phyloP scores from a whole-genome alignment of 2,797 vertebrate species.

The Hirundo rustica region DNA sequence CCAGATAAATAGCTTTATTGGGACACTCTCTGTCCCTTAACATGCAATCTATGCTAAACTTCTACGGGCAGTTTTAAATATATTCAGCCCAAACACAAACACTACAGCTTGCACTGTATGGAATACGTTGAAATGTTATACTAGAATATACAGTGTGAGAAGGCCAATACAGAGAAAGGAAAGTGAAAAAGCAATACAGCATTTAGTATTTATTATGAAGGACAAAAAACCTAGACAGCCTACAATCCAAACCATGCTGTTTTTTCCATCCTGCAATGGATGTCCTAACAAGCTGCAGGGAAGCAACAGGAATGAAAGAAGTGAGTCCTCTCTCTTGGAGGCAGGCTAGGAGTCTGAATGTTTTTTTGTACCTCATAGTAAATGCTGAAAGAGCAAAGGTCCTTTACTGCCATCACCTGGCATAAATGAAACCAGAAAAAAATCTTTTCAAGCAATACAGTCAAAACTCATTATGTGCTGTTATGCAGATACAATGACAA shows the following conservation, averaged over 20 bases:
- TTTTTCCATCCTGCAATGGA: not conserved
- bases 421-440: slow-evolving; percentile 45
- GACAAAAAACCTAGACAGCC: not conserved
- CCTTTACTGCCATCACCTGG: slow-evolving; percentile 77
- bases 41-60: not conserved
- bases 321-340: not conserved
- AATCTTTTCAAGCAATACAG: not conserved
- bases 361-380: not conserved
- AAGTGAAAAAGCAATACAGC: not conserved
- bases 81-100: not conserved
- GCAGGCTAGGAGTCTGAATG: not conserved
- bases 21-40: not conserved
- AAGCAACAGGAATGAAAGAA: not conserved
- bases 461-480: not conserved
- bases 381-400: slow-evolving; percentile 43
- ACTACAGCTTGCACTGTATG: not conserved
- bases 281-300: not conserved
- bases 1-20: slow-evolving; percentile 40
- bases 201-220: not conserved
- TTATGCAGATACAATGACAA: not conserved
- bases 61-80: slow-evolving; percentile 1
- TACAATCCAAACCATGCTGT: not conserved
- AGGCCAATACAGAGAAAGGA: not conserved
- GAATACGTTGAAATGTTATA: not conserved
- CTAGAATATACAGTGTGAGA: not conserved